Base-by-base conservation (phyloP, 35 echinoderm and acorn worm genomes). In the Apostichopus parvimensis region DNA sequence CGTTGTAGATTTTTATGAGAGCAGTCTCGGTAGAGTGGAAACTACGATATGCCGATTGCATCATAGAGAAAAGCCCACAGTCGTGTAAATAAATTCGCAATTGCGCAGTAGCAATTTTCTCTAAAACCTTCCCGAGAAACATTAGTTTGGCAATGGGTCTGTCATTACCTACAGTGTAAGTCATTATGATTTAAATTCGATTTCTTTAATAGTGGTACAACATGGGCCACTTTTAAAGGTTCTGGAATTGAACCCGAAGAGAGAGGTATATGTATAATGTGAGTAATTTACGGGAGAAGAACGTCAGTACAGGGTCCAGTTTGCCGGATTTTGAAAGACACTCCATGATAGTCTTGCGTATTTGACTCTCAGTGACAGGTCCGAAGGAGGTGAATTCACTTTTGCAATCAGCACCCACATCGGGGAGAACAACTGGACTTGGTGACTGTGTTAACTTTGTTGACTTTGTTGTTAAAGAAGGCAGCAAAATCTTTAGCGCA, bases 101-200 rank as follows among this genome's bases (percentile, higher is more conserved):
- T 54, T 86, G 80, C 8, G 79, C 4, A 15, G 90, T 55, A 26
- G 79, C 91, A 12, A 88, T n/a, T 11, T 86, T 45, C 57, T 95
- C 91, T 54, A 95, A 45, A 15, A 80, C 72, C 73, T 95, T 95
- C 9, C 54, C 58, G 2, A 95, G 54, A 76, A 95, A 95, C 56
- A 64, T 91, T 1, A 92, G 54, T 56, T 95, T 95, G 7, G 90
- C 65, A 55, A 95, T 83, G 22, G 94, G 94, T 92, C 94, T 95
- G 62, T 95, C 92, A 92, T 92, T 92, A 20, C 20, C 25, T 34
- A 91, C 14, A 34, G 1, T 92, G 85, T 18, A 87, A 70, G n/a
- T 78, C 81, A 17, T 95, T 61, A 11, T n/a, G 7, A 87, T 86
- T 90, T 10, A 88, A 15, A 70, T 54, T 61, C 45, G 82, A 12